Evolutionary conservation across 2,113 vertebrate species (phyloP).

Genomic region (Hypomesus transpacificus): DNA sequence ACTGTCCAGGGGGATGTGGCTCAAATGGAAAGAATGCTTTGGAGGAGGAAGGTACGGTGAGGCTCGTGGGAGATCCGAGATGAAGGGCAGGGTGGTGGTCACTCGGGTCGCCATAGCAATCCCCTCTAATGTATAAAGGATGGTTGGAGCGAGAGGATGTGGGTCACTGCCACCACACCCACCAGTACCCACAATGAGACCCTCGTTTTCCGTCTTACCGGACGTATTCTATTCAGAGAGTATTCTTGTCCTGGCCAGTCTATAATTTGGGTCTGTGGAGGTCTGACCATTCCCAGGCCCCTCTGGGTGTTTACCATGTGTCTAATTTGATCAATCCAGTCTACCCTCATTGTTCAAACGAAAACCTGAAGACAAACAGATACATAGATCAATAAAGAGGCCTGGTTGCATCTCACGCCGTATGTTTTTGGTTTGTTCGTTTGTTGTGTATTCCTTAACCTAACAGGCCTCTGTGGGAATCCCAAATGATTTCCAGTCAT

Average conservation of each 20-base stretch:
- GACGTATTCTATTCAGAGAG: constrained; percentile 48
- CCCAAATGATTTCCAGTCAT: too few species aligned
- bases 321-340: constrained; percentile 47
- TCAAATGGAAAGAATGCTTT: not conserved
- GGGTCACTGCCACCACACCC: constrained; percentile 60
- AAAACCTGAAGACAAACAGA: constrained; percentile 56
- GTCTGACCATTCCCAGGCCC: constrained; percentile 46
- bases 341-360: constrained; percentile 44
- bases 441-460: not conserved
- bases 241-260: constrained; percentile 60
- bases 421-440: not conserved
- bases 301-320: constrained; percentile 50
- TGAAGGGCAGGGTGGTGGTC: constrained; percentile 15
- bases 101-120: constrained; percentile 12
- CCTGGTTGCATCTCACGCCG: not conserved
- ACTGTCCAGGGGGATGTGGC: constrained; percentile 27
- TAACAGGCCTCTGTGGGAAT: too few species aligned
- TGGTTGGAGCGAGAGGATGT: constrained; percentile 54
- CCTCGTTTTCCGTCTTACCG: constrained; percentile 52
- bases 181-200: constrained; percentile 62
- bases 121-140: constrained; percentile 16
- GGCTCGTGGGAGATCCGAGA: not conserved
- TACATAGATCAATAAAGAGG: too few species aligned
- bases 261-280: constrained; percentile 58
- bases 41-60: not conserved